A percentile compares a stretch with the other conserved stretches of the same genome.
Evolutionary conservation across 2,797 vertebrate species (phyloP).

Genomic region (Tenualosa thibaudeaui): DNA sequence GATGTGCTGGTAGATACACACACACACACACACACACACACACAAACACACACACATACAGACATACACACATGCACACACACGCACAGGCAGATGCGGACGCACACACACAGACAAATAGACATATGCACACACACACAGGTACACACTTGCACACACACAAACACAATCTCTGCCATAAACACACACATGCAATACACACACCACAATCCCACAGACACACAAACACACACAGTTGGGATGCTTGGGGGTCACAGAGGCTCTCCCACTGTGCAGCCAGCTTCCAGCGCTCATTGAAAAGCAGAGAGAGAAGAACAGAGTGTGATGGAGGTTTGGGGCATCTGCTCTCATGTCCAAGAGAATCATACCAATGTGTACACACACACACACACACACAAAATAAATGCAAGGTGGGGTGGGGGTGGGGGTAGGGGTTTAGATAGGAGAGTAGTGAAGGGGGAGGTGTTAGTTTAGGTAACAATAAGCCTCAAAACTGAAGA

Average conservation of each 20-base stretch:
- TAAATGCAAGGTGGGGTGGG: conserved; percentile 26
- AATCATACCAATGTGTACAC: conserved; percentile 17
- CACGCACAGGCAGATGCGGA: neutral
- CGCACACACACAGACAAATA: neutral
- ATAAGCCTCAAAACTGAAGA: conserved; percentile 55
- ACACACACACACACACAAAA: conserved; percentile 10
- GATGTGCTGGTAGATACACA: conserved; percentile 40
- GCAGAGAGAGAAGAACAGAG: conserved; percentile 28
- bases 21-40: conserved; percentile 33
- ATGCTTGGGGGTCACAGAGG: conserved; percentile 33
- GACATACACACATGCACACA: neutral
- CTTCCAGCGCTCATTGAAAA: conserved; percentile 35
- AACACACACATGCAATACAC: neutral
- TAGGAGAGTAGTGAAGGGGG: conserved; percentile 38
- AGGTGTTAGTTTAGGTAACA: conserved; percentile 54
- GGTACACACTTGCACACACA: neutral
- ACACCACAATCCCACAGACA: conserved; percentile 28
- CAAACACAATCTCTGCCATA: neutral
- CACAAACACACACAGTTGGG: conserved; percentile 24
- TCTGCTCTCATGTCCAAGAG: neutral
- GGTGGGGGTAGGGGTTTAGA: conserved; percentile 43
- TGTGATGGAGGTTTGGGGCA: neutral
- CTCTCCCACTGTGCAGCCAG: conserved; percentile 33
- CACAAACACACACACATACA: neutral
- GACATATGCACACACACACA: neutral